Percentiles rank a stretch among this genome's conserved stretches.
phyloP scores from a whole-genome alignment of 2,113 vertebrate species.

The Nesogale talazaci region DNA sequence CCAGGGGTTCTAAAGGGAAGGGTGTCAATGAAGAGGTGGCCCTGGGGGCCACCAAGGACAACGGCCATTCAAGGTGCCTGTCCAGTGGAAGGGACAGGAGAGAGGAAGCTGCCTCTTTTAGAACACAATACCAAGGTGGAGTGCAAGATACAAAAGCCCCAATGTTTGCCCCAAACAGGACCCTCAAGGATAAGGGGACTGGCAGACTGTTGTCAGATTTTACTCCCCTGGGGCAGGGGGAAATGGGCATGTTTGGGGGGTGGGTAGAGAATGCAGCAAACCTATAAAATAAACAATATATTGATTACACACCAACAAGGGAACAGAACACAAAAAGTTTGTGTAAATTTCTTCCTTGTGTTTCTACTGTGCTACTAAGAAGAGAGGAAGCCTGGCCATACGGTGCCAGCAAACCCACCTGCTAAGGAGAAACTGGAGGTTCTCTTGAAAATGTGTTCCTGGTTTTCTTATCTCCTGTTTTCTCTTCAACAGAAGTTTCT shows the following conservation, averaged over 20 bases:
- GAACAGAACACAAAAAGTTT: background rate
- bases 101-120: background rate
- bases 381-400: background rate
- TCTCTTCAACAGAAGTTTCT: too few relatives aligned
- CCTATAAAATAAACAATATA: background rate
- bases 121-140: background rate
- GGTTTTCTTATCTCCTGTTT: too few relatives aligned
- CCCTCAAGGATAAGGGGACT: too few relatives aligned
- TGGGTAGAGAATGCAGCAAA: too few relatives aligned
- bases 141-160: background rate
- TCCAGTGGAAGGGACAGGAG: rapidly evolving
- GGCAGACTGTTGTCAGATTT: background rate
- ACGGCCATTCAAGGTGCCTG: background rate
- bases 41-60: background rate
- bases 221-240: background rate
- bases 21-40: too few relatives aligned
- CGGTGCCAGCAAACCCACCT: background rate
- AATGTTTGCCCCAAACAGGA: background rate
- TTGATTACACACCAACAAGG: background rate
- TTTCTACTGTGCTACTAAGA: background rate
- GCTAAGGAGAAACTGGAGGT: background rate
- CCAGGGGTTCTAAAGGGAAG: background rate
- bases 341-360: background rate
- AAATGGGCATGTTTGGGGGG: background rate
- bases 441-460: too few relatives aligned